Base-by-base conservation (phyloP, 2,113 vertebrate genomes). In the Prochilodus magdalenae region DNA sequence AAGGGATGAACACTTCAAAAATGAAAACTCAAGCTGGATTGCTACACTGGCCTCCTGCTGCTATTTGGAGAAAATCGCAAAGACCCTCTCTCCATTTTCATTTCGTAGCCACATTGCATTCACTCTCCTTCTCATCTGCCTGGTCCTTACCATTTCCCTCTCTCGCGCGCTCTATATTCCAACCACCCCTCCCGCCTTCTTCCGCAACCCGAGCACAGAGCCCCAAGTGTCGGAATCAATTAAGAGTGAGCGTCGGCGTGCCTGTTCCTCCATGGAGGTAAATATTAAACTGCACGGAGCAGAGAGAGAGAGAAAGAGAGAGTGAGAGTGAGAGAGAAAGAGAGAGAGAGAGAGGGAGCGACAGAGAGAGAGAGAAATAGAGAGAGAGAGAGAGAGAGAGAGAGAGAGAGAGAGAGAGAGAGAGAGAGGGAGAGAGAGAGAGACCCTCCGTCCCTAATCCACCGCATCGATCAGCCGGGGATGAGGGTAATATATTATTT, bases 401-500 rank as follows among this genome's bases (percentile, higher is more conserved):
- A 86, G 91, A 87, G 82, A 80, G 88, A 87, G 87, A 90, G 91
- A 89, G 85, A 80, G 85, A n/a, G n/a, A n/a, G n/a, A n/a, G n/a
- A n/a, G n/a, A n/a, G n/a, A n/a, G n/a, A n/a, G n/a, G n/a, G n/a
- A n/a, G n/a, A n/a, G n/a, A n/a, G n/a, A n/a, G n/a, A n/a, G n/a
- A n/a, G 70, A 76, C 78, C 93, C 94, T 94, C 93, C 91, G 90
- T 95, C 93, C 93, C 96, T 97, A 97, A 97, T 97, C 96, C 96
- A 96, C 93, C 93, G 94, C 96, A 97, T 97, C 96, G 96, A 97
- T 97, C 96, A 97, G 96, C 91, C 90, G 92, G 93, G 95, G 96
- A 97, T 97, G 96, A 97, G 96, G 95, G 96, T 96, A 96, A 97
- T 97, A 97, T 96, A 97, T 97, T 97, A 97, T 97, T 96, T 97